These are phyloP conservation scores for Marasmarcha lunaedactyla DNA, from an alignment of 2,888 invertebrate species.

Conservation along the genomic window DNA sequence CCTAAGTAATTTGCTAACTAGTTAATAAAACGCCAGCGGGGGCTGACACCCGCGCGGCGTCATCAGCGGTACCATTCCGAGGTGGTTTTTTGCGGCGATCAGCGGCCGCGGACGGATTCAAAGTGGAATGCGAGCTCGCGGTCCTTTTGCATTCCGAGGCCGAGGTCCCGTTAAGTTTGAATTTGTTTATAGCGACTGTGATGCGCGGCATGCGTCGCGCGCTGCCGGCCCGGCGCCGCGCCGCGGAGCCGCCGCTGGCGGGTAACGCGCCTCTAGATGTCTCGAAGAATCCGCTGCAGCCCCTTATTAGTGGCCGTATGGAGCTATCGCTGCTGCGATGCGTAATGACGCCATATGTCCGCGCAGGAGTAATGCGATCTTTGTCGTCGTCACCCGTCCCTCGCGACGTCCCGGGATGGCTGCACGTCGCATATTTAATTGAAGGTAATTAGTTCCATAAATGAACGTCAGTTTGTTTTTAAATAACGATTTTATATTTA, in stretches of 20 bases:
- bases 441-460: too few species aligned
- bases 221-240: constrained; percentile 51
- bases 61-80: constrained; percentile 41
- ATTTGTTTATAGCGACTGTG: constrained; percentile 28
- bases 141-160: constrained; percentile 55
- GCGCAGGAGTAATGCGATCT: constrained; percentile 15
- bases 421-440: too few species aligned
- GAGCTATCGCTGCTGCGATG: constrained; percentile 23
- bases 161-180: constrained; percentile 60
- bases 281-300: constrained; percentile 24
- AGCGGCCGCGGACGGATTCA: constrained; percentile 30
- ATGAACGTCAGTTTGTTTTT: too few species aligned
- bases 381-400: too few species aligned
- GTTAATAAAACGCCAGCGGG: background rate
- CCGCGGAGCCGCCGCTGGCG: constrained; percentile 31
- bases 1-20: background rate
- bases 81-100: constrained; percentile 44
- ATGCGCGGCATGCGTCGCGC: constrained; percentile 36
- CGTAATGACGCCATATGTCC: constrained; percentile 24
- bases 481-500: too few species aligned
- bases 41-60: constrained; percentile 11
- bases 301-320: constrained; percentile 28
- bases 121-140: constrained; percentile 39
- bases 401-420: too few species aligned
- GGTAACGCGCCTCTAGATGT: constrained; percentile 32